A percentile compares a stretch with the other conserved stretches of the same genome.
phyloP scores from a whole-genome alignment of 1,140 invertebrate genomes.

The Octopus sinensis region DNA sequence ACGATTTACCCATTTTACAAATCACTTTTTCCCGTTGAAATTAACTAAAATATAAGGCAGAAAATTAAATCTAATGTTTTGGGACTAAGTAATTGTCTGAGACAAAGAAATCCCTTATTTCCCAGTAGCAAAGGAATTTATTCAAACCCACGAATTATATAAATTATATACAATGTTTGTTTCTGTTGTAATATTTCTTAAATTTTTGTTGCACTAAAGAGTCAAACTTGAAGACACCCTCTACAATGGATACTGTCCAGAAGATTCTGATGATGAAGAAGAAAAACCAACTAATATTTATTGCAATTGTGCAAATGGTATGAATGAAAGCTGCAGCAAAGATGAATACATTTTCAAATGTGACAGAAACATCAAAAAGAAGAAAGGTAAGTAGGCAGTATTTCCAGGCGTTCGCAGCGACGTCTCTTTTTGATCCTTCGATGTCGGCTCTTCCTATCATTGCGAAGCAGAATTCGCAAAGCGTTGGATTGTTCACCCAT shows the following conservation, averaged over 20 bases:
- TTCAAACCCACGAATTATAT: neutral
- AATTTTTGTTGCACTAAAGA: conserved; percentile 14
- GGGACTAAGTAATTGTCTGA: no score
- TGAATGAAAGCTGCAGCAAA: neutral
- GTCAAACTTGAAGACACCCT: conserved; percentile 25
- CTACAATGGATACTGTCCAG: conserved; percentile 27
- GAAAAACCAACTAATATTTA: conserved; percentile 9
- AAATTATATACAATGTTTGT: neutral
- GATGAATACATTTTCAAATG: neutral
- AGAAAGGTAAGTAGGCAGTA: neutral
- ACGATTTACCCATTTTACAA: no score
- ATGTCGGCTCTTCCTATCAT: no score
- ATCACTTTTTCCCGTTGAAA: no score
- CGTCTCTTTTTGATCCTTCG: no score
- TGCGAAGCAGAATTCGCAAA: no score
- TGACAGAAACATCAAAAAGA: neutral
- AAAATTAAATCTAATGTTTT: no score
- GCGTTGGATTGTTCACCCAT: no score
- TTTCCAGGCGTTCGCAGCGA: neutral
- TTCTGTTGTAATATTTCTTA: neutral
- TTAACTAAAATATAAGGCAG: no score
- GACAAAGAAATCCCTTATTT: no score
- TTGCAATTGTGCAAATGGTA: conserved; percentile 26
- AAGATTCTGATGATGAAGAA: neutral
- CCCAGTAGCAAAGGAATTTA: no score